Conservation (phyloP, 2,888 invertebrate genomes). For the Amblyteles armatorius region DNA sequence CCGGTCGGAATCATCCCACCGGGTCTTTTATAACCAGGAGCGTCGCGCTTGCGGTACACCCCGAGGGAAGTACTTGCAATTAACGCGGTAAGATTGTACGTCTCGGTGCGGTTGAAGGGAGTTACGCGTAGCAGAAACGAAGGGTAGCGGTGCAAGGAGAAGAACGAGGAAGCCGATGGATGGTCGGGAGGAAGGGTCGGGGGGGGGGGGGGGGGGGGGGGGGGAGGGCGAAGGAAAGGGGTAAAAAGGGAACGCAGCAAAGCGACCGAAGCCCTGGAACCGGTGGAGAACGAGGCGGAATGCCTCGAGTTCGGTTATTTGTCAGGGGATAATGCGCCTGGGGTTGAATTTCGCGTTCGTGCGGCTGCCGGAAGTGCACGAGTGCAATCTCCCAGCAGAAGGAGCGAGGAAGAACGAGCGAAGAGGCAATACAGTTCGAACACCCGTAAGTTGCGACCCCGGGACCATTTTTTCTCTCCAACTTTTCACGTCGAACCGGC, state of each 20-base stretch:
- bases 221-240: background rate
- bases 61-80: slow-evolving; percentile 80
- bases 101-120: slow-evolving; percentile 69
- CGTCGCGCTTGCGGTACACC: slow-evolving; percentile 75
- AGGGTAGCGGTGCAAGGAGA: slow-evolving; percentile 36
- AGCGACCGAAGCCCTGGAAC: slow-evolving; percentile 42
- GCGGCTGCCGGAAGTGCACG: slow-evolving; percentile 69
- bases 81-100: slow-evolving; percentile 79
- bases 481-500: background rate
- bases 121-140: slow-evolving; percentile 50
- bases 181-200: too few species aligned
- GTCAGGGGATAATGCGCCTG: slow-evolving; percentile 72
- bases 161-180: too few species aligned
- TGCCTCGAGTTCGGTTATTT: slow-evolving; percentile 76
- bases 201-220: background rate
- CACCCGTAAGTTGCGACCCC: slow-evolving; percentile 3
- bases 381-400: slow-evolving; percentile 25
- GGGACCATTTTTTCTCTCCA: background rate
- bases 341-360: slow-evolving; percentile 46
- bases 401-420: slow-evolving; percentile 24
- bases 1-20: slow-evolving; percentile 54
- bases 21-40: slow-evolving; percentile 55
- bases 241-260: slow-evolving; percentile 14
- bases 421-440: slow-evolving; percentile 14
- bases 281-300: slow-evolving; percentile 69